Evolutionary conservation across 2,113 vertebrate genomes (phyloP).

Genomic region (Bolborhynchus lineola): DNA sequence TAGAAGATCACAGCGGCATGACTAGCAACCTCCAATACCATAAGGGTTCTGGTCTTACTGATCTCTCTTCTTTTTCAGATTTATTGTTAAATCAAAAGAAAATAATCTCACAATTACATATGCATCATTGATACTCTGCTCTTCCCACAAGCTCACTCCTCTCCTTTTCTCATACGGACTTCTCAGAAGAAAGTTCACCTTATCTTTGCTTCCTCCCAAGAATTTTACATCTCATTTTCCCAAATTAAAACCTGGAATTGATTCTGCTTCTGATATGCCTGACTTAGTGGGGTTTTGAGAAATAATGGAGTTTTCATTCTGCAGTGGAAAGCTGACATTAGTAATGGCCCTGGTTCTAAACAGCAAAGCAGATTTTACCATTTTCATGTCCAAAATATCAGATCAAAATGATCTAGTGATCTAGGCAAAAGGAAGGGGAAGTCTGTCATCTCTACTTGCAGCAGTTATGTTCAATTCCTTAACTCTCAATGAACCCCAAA

Average conservation of each 20-base stretch:
- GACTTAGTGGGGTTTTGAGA: background rate
- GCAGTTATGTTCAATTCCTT: slow-evolving; percentile 34
- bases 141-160: background rate
- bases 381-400: background rate
- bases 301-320: background rate
- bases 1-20: background rate
- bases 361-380: background rate
- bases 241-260: background rate
- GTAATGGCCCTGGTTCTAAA: background rate
- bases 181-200: background rate
- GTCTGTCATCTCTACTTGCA: slow-evolving; percentile 33
- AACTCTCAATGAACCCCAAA: slow-evolving; percentile 40
- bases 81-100: background rate
- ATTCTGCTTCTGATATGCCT: background rate
- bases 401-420: background rate
- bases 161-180: background rate
- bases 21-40: background rate
- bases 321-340: background rate
- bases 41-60: background rate
- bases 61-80: background rate
- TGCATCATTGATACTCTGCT: background rate
- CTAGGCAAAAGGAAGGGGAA: background rate
- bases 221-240: background rate
- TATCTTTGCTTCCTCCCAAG: background rate
- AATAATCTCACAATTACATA: background rate